Evolutionary conservation across 1,140 invertebrate genomes (phyloP).

Genomic region (Prorops nasuta): DNA sequence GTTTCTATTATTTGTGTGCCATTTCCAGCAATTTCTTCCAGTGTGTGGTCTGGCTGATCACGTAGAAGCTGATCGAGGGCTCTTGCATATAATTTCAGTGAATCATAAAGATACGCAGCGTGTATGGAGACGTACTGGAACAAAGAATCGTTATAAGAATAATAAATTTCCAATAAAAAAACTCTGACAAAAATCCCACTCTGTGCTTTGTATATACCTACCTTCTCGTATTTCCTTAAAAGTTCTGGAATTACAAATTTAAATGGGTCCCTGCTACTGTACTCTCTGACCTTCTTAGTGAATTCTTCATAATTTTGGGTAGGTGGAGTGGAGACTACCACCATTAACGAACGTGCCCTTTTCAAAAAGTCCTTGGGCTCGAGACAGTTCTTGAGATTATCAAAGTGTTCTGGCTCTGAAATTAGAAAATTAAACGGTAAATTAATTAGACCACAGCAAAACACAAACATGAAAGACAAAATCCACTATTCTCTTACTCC

Average conservation of each 20-base stretch:
- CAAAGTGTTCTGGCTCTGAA: constrained; percentile 58
- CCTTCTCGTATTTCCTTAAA: constrained; percentile 62
- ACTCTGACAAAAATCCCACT: background rate
- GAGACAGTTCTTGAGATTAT: constrained; percentile 62
- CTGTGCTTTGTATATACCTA: constrained; percentile 9
- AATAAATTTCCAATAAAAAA: constrained; percentile 5
- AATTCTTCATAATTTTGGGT: constrained; percentile 74
- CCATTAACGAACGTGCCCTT: constrained; percentile 75
- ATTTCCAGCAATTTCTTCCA: constrained; percentile 73
- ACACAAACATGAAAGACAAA: constrained; percentile 8
- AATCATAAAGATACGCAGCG: constrained; percentile 95
- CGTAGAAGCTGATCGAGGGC: constrained; percentile 76
- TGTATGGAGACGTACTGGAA: constrained; percentile 83
- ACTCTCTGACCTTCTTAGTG: constrained; percentile 71
- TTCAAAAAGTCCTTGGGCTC: constrained; percentile 68
- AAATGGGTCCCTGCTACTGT: constrained; percentile 75
- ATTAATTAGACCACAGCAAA: background rate
- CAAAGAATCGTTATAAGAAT: background rate
- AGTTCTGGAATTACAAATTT: constrained; percentile 66
- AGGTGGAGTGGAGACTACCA: constrained; percentile 81
- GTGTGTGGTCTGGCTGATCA: constrained; percentile 60
- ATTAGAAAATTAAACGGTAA: constrained; percentile 15
- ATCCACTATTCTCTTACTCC: constrained; percentile 68
- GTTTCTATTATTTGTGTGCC: constrained; percentile 76
- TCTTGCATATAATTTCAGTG: constrained; percentile 86